These are phyloP conservation scores for Eulemur rubriventer DNA, from an alignment of 2,797 vertebrate genomes.

Conservation along the genomic window DNA sequence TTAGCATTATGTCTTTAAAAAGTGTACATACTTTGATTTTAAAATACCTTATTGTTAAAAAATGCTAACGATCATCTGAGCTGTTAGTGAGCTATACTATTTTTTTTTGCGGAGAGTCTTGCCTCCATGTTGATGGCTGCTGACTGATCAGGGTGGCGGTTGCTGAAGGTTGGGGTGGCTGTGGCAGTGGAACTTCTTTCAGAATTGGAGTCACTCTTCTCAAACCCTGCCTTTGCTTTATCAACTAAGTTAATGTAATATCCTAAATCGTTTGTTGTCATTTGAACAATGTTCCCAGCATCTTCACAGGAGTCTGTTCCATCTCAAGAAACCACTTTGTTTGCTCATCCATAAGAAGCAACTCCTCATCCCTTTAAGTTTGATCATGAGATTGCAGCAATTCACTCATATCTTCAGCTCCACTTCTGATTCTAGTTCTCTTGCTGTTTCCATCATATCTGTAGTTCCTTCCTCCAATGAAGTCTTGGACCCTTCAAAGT, in stretches of 20 bases:
- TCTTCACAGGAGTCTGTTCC: not conserved
- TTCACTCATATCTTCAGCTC: not conserved
- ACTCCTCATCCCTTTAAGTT: not conserved
- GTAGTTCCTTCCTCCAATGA: not conserved
- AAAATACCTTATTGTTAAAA: not conserved
- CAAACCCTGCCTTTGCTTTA: not conserved
- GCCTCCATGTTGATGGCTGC: not conserved
- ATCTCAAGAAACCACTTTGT: not conserved
- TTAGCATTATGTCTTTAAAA: not conserved
- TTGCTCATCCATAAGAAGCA: not conserved
- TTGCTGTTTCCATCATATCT: not conserved
- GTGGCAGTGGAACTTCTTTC: not conserved
- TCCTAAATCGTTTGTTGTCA: not conserved
- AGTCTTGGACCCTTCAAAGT: not conserved
- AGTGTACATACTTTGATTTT: not conserved
- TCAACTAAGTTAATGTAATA: not conserved
- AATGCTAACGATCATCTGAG: not conserved
- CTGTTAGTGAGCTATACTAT: not conserved
- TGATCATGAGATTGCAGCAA: not conserved
- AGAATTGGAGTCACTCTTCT: not conserved
- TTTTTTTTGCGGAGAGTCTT: not conserved
- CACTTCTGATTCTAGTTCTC: not conserved
- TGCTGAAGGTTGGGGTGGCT: not conserved
- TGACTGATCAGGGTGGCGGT: not conserved
- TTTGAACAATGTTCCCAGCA: not conserved